Base-by-base conservation (phyloP, 2,888 invertebrate species). In the Tineola bisselliella region DNA sequence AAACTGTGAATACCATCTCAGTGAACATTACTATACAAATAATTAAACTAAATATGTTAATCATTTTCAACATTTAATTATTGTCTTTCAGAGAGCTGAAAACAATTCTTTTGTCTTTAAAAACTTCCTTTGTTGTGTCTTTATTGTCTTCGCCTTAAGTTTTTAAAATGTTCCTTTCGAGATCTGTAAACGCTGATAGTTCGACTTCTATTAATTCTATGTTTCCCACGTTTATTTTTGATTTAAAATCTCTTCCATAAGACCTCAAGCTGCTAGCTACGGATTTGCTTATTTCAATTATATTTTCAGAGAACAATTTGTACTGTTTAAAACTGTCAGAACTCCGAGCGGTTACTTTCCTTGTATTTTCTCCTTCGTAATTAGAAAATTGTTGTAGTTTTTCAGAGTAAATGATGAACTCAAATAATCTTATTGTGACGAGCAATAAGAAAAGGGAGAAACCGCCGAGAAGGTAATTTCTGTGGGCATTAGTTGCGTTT, bases 361-460 rank as follows among this genome's bases (percentile, higher is more conserved):
- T 44, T 48, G 8, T 48, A 13, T 15, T 12, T 48, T 77, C 69
- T 62, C 68, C 73, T 77, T 82, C 80, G 61, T 81, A 67, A 66
- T 75, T 69, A 6, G 76, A 76, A 63, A 83, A 79, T 63, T 83
- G 80, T 18, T 75, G 69, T 19, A 82, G 70, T 65, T 79, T 83
- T 1, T 80, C 80, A 68, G 81, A 76, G 72, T 82, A 82, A 62
- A 65, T 67, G 12, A 82, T 67, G 65, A 70, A 75, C 48, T 82
- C 81, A 59, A 73, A 63, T 57, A 82, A 63, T 65, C 84, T 75
- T 65, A 75, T 69, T 17, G 65, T 68, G 0, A 80, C 73, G 1
- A 83, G 63, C 1, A 75, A 18, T 48, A 75, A 78, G 66, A 82
- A 80, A 44, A 84, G 62, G 8, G 82, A 81, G 59, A 83, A 73